A percentile compares a stretch with the other conserved stretches of the same genome.
Conservation (phyloP, 2,113 vertebrate genomes). For the Leiothrix lutea region DNA sequence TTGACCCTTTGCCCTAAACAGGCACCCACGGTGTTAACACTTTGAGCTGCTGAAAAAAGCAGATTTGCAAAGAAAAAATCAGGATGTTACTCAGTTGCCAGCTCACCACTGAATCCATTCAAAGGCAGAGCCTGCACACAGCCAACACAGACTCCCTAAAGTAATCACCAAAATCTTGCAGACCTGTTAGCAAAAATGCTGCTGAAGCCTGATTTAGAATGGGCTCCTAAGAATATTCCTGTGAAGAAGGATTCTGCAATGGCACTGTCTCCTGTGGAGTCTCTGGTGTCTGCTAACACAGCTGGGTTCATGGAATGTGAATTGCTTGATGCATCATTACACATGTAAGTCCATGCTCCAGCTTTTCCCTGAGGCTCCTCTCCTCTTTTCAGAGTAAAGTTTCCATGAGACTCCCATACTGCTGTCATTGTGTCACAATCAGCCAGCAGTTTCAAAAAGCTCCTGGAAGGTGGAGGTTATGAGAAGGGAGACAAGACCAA, state of each 20-base stretch:
- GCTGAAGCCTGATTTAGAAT: not conserved
- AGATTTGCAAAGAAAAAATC: not conserved
- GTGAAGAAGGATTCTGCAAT: not conserved
- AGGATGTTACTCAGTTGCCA: not conserved
- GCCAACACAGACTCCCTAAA: not conserved
- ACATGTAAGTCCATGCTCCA: not conserved
- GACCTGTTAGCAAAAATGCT: fast-evolving
- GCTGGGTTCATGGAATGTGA: not conserved
- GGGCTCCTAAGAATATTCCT: not conserved
- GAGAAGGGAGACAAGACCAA: not conserved
- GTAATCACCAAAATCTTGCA: not conserved
- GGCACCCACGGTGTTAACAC: not conserved
- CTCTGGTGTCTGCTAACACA: not conserved
- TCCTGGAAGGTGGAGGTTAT: not conserved
- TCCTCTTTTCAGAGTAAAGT: not conserved
- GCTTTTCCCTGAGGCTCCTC: not conserved
- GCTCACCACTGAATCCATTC: not conserved
- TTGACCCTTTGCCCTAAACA: not conserved
- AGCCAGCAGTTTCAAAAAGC: not conserved
- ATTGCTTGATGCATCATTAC: not conserved
- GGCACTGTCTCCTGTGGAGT: not conserved
- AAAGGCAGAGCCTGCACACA: not conserved
- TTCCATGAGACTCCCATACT: not conserved
- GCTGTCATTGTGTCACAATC: not conserved
- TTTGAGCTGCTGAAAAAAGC: not conserved